These are phyloP conservation scores for Apogon talboti DNA, from an alignment of 2,797 vertebrate species.

Conservation along the genomic window DNA sequence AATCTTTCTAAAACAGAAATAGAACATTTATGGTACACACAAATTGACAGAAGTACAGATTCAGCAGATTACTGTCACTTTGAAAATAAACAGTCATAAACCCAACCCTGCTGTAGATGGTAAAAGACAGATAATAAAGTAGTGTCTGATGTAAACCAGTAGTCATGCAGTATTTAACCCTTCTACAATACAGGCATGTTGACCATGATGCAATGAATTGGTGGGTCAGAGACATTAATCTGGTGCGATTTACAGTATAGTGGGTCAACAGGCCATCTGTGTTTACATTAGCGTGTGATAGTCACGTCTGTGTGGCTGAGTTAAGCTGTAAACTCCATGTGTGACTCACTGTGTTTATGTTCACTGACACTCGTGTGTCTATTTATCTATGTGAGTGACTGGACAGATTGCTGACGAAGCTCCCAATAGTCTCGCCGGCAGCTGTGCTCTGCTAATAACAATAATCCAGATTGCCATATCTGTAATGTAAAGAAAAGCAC, in stretches of 20 bases:
- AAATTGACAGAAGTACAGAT: constrained; percentile 2
- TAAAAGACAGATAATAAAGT: constrained; percentile 11
- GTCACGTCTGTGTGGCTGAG: constrained; percentile 5
- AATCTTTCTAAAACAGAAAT: constrained; percentile 46
- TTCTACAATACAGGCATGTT: neutral
- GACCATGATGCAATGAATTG: constrained; percentile 18
- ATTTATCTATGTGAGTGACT: constrained; percentile 48
- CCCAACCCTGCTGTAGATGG: neutral
- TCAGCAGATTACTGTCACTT: neutral
- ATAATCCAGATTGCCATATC: constrained; percentile 53
- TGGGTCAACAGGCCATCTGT: constrained; percentile 50
- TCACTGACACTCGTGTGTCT: constrained; percentile 44
- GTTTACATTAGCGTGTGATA: constrained; percentile 31
- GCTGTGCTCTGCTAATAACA: constrained; percentile 50
- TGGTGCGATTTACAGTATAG: constrained; percentile 1
- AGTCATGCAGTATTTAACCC: constrained; percentile 3
- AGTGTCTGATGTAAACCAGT: constrained; percentile 1
- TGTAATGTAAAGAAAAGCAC: constrained; percentile 36
- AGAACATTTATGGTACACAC: constrained; percentile 40
- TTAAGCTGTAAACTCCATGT: constrained; percentile 54
- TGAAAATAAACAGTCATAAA: neutral
- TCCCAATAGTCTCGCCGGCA: constrained; percentile 46
- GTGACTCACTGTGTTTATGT: constrained; percentile 41
- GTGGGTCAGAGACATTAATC: constrained; percentile 37
- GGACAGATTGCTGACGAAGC: constrained; percentile 59